These are phyloP conservation scores for Umimayanthus kanabou DNA, from an alignment of 92 coral and sea anemone genomes.

Conservation along the genomic window DNA sequence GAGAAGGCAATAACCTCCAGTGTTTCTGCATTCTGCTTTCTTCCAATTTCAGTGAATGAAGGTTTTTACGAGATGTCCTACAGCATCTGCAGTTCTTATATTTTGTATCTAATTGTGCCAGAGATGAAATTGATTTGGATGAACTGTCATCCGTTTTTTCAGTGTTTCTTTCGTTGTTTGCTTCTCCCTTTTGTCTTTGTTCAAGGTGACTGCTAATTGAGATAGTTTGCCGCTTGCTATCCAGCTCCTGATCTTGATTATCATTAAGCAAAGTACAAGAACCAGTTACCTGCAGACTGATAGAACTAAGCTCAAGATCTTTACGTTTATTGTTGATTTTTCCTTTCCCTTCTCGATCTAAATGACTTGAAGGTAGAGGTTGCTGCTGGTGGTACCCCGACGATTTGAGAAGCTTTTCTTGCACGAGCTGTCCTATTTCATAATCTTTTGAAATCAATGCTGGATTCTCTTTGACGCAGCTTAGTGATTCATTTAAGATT, in stretches of 20 bases:
- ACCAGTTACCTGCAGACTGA: not conserved
- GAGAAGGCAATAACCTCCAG: not conserved
- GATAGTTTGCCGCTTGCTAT: not conserved
- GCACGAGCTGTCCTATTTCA: constrained; percentile 64
- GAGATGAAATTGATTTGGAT: not conserved
- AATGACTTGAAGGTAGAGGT: too few relatives aligned
- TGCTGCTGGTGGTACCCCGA: not conserved
- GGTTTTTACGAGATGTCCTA: not conserved
- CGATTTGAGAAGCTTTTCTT: not conserved
- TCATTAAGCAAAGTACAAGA: not conserved
- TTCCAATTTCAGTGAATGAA: not conserved
- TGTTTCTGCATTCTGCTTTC: not conserved
- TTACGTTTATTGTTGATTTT: too few relatives aligned
- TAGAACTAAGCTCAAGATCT: not conserved
- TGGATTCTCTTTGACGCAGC: constrained; percentile 48
- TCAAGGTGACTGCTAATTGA: not conserved
- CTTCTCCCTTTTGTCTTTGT: not conserved
- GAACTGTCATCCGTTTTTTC: not conserved
- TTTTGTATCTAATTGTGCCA: not conserved
- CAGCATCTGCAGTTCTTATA: not conserved
- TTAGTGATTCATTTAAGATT: constrained; percentile 65
- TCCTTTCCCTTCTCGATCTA: not conserved
- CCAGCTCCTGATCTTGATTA: not conserved
- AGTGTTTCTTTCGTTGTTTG: not conserved
- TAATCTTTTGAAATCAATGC: constrained; percentile 51